Conservation (phyloP, 2,113 vertebrate genomes). For the Calyptomena viridis region DNA sequence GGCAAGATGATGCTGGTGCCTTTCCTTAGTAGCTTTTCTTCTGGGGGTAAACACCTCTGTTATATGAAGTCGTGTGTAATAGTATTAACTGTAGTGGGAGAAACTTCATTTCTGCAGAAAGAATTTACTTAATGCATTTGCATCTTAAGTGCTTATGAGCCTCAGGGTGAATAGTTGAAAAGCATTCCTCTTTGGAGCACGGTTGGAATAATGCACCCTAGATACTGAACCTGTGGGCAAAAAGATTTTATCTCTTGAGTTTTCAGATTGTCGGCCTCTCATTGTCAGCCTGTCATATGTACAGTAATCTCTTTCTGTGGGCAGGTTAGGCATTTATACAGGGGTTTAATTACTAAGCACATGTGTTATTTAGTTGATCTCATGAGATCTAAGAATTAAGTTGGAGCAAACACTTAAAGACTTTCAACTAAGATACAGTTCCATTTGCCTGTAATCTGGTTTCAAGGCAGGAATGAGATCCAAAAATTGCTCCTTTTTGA, state of each 20-base stretch:
- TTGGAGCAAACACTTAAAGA: not conserved
- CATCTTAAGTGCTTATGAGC: not conserved
- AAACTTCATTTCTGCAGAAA: not conserved
- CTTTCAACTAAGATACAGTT: not conserved
- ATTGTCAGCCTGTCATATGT: not conserved
- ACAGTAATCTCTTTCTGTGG: not conserved
- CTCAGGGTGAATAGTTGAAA: not conserved
- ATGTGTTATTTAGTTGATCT: not conserved
- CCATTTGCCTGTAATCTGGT: not conserved
- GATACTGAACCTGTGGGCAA: not conserved
- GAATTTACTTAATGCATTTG: not conserved
- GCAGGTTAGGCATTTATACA: not conserved
- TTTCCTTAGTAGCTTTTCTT: not conserved
- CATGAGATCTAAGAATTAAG: not conserved
- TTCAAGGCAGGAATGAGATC: not conserved
- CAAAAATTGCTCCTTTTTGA: conserved; percentile 5
- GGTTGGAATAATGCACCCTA: not conserved
- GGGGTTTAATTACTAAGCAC: not conserved
- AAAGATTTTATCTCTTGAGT: not conserved
- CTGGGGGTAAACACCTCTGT: not conserved
- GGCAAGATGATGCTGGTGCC: not conserved
- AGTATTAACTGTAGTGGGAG: not conserved
- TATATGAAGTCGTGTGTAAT: not conserved
- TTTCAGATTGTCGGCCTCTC: not conserved
- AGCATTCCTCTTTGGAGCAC: not conserved